Conservation (phyloP, 2,888 invertebrate species). For the Mesorhabditis spiculigera region DNA sequence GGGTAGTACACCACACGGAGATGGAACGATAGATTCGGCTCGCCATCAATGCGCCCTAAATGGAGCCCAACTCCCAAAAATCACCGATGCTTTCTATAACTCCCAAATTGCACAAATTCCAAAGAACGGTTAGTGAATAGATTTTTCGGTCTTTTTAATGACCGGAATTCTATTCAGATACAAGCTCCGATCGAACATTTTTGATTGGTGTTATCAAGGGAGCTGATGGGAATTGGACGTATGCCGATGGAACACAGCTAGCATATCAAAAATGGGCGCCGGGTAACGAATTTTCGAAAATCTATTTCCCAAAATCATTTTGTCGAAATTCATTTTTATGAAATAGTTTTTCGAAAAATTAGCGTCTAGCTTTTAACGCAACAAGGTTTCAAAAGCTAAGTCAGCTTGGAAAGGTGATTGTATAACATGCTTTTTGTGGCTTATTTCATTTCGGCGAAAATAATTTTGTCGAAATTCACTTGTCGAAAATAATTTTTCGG, state of each 20-base stretch:
- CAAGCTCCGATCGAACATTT: neutral
- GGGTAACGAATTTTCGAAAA: neutral
- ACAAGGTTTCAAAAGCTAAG: no score
- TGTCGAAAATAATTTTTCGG: no score
- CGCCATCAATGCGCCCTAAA: slow-evolving; percentile 1
- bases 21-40: neutral
- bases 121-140: neutral
- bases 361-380: no score
- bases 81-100: neutral
- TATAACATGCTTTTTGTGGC: no score
- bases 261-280: neutral
- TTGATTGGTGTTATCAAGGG: slow-evolving; percentile 3
- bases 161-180: neutral
- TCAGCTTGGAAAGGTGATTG: no score
- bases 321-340: no score
- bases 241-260: neutral
- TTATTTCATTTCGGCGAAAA: no score
- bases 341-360: no score
- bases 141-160: neutral
- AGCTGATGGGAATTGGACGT: neutral
- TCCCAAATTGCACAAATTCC: neutral
- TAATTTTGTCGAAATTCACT: no score
- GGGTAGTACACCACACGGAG: neutral
- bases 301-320: no score
- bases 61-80: neutral